Evolutionary conservation across 2,113 vertebrate species (phyloP), one percentile per base, ranked within the genome.

Genomic region (Camelus bactrianus): DNA sequence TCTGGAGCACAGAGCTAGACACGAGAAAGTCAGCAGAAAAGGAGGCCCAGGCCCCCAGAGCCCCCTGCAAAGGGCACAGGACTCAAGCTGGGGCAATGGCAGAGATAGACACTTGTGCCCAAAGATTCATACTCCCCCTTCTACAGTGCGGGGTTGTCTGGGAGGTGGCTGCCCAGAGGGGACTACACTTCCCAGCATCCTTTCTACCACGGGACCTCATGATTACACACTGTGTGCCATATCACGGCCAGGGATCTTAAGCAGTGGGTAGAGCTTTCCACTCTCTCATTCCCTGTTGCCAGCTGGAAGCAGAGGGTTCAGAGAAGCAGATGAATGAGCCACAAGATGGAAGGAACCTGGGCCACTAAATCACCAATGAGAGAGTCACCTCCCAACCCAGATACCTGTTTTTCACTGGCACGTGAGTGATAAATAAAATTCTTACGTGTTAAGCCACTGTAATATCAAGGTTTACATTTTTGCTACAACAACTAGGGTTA

Each of bases 121-220:
- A 9, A 42, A 11, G 17, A 67, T 1, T 58, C 62, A 35, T 46
- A 42, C 19, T 83, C 13, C 42, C 60, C 10, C 48, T 12, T 60
- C 48, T n/a, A 20, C 3, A 17, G n/a, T 4, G 32, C 14, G 42
- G 35, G 69, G 22, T 4, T 38, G 32, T 35, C 8, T 0, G 3
- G 6, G 2, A 46, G 50, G 56, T 16, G 42, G 24, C 42, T 42
- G 35, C 8, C 88, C 48, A 35, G 60, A 72, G 3, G 35, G 64
- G n/a, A 50, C 77, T 70, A 46, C 28, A 73, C n/a, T 81, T 92
- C 62, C 80, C 48, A 91, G 86, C 17, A 94, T 16, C 19, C 19
- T 48, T 46, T 82, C 54, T 77, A 20, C 32, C 16, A 24, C 13
- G 13, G 20, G 52, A 6, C 52, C 60, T 30, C 3, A 6, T 14